Base-by-base conservation (phyloP, 2,888 invertebrate genomes). In the Scaptomyza cyrtandrae region DNA sequence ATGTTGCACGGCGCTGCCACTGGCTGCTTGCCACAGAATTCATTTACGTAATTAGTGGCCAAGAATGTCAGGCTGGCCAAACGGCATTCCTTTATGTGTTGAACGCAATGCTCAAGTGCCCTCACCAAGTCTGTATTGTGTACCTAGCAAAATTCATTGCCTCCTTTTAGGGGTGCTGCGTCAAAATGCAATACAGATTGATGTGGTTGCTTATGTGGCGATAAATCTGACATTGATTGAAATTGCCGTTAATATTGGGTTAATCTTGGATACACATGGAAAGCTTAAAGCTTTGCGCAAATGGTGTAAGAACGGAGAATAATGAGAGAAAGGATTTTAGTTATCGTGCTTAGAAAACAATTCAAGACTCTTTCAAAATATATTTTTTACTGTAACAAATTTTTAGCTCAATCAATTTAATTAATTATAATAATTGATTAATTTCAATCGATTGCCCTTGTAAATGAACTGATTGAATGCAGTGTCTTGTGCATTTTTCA, bases 31-130 rank as follows among this genome's bases (percentile, higher is more conserved):
- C 68, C 83, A 79, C 69, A 75, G 78, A 75, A 83, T 88, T 83
- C 83, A 83, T 83, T 88, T 83, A 78, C 83, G 88, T 83, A 83
- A 83, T 83, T 83, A 83, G 83, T 83, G 88, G 69, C 75, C 81
- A 77, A 71, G 80, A 53, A 59, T 75, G 79, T 60, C 71, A 60
- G 31, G 33, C 71, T 60, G 31, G 33, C 39, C 43, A 19, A 46
- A 7, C 43, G 52, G 16, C 64, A 43, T 49, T 60, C 84, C 50
- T 60, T 71, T 53, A 52, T 73, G 74, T 69, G 56, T 37, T 52
- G 62, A 80, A 78, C 87, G 72, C 81, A 86, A 57, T 65, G 57
- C 66, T 41, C 16, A 83, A 80, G 65, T 69, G 71, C 88, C 80
- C 56, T 87, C 71, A 73, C 29, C 29, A 29, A 29, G 10, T 24